A percentile compares a stretch with the other conserved stretches of the same genome.
These are phyloP conservation scores for Astropecten irregularis DNA, from an alignment of 53 echinoderm and acorn worm species.

Conservation along the genomic window DNA sequence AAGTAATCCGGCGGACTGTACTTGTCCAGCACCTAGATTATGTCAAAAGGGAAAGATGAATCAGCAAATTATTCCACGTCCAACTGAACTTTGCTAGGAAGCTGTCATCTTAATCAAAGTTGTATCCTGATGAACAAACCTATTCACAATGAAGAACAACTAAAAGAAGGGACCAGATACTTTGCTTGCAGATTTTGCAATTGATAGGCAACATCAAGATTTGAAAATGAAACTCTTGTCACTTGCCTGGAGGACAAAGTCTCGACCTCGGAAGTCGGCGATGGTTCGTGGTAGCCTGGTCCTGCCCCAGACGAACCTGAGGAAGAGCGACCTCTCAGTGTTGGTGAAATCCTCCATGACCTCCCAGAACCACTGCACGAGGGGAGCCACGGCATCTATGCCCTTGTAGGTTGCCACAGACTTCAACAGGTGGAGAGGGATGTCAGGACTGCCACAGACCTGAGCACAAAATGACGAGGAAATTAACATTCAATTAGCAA, in stretches of 20 bases:
- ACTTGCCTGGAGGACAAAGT: constrained; percentile 94
- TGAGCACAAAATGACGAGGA: constrained; percentile 1
- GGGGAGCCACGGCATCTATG: constrained; percentile 77
- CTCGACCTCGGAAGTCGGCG: constrained; percentile 93
- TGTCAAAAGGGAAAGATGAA: neutral
- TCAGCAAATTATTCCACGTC: too few relatives aligned
- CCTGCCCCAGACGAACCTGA: constrained; percentile 94
- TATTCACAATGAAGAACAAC: neutral
- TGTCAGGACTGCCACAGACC: constrained; percentile 98
- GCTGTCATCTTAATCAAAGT: too few relatives aligned
- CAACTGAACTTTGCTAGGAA: neutral
- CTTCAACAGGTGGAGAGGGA: constrained; percentile 92
- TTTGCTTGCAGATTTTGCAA: too few relatives aligned
- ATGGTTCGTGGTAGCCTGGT: constrained; percentile 94
- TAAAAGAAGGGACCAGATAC: neutral
- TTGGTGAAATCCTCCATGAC: constrained; percentile 99
- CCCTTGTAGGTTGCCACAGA: constrained; percentile 98
- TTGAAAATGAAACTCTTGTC: too few relatives aligned
- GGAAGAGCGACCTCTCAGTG: constrained; percentile 91
- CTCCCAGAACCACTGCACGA: constrained; percentile 98
- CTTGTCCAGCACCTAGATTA: constrained; percentile 86
- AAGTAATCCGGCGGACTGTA: constrained; percentile 98
- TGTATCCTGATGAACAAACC: neutral
- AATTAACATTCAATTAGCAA: neutral
- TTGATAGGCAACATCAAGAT: neutral